Conservation (phyloP, 35 echinoderm and acorn worm genomes). For the Hemicentrotus pulcherrimus region DNA sequence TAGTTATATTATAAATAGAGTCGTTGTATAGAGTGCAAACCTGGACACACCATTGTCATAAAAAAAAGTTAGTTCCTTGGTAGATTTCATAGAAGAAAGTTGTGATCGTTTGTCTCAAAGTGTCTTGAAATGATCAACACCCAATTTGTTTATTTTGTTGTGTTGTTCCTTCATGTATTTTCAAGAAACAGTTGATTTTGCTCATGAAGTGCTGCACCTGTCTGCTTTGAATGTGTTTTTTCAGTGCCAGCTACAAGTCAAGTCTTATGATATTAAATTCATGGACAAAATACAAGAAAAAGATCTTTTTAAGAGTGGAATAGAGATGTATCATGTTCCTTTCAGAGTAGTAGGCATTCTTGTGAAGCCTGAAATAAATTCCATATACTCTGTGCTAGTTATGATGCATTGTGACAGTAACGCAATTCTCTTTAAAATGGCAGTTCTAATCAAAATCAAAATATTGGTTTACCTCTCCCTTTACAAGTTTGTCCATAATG, state of each 20-base stretch:
- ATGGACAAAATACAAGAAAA: too few species aligned
- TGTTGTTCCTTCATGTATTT: not conserved
- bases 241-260: not conserved
- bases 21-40: not conserved
- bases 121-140: conserved; percentile 18
- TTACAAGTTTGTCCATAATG: not conserved
- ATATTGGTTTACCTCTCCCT: not conserved
- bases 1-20: not conserved
- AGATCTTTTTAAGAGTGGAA: too few species aligned
- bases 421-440: too few species aligned
- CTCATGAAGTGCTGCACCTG: not conserved
- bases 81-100: not conserved
- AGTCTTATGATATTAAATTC: too few species aligned
- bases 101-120: not conserved
- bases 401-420: not conserved
- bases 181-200: not conserved
- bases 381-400: not conserved
- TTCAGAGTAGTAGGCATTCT: too few species aligned
- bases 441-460: not conserved
- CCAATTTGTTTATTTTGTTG: not conserved
- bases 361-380: not conserved
- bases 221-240: not conserved
- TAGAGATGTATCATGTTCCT: too few species aligned
- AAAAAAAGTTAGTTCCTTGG: not conserved
- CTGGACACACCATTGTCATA: not conserved